Percentiles rank a stretch among this genome's conserved stretches.
Evolutionary conservation across 2,888 invertebrate species (phyloP).

Genomic region (Ormyrus nitidulus): DNA sequence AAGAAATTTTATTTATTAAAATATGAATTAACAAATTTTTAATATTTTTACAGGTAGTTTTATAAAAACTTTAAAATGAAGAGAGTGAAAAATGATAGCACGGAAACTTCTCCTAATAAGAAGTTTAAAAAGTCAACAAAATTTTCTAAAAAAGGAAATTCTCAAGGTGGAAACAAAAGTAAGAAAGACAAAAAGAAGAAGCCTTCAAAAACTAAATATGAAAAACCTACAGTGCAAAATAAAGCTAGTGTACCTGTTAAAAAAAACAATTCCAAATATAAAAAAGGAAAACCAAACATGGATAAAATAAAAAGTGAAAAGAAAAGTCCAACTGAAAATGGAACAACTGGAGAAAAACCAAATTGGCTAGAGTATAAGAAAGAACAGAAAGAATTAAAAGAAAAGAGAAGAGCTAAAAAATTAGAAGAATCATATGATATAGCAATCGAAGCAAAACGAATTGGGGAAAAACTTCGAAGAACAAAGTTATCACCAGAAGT

Average conservation of each 20-base stretch:
- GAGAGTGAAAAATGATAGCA: slow-evolving; percentile 11
- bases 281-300: slow-evolving; percentile 48
- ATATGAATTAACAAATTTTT: slow-evolving; percentile 3
- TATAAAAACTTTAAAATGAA: slow-evolving; percentile 27
- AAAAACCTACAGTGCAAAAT: slow-evolving; percentile 34
- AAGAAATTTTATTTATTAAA: background rate
- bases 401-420: slow-evolving; percentile 80
- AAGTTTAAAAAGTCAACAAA: slow-evolving; percentile 31
- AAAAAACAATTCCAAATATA: slow-evolving; percentile 30
- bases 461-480: slow-evolving; percentile 79
- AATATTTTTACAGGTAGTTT: slow-evolving; percentile 11
- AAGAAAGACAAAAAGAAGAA: slow-evolving; percentile 13
- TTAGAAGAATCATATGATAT: slow-evolving; percentile 77
- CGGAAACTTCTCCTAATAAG: slow-evolving; percentile 16
- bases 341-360: slow-evolving; percentile 75
- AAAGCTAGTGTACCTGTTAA: slow-evolving; percentile 13
- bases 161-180: slow-evolving; percentile 1
- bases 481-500: slow-evolving; percentile 79
- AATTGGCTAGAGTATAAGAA: slow-evolving; percentile 87
- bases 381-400: slow-evolving; percentile 84
- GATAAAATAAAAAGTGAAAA: slow-evolving; percentile 40
- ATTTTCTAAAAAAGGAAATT: slow-evolving; percentile 19
- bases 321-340: slow-evolving; percentile 30
- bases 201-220: slow-evolving; percentile 28
- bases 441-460: slow-evolving; percentile 78